These are phyloP conservation scores for Triplophysa siluroides DNA, from an alignment of 2,113 vertebrate species.

Conservation along the genomic window DNA sequence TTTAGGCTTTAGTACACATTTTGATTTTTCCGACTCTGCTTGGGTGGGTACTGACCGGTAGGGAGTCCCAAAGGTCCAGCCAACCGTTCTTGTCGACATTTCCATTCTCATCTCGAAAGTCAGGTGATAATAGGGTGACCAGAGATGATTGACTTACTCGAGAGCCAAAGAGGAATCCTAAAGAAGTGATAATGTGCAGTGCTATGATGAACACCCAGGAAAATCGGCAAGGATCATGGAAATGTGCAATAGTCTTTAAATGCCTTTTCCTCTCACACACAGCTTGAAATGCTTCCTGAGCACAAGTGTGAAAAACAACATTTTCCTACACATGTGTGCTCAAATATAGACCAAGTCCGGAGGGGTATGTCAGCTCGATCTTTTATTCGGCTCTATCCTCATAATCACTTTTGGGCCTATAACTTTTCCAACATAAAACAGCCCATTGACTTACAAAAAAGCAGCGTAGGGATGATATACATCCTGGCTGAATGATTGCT, in stretches of 20 bases:
- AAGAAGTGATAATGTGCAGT: conserved; percentile 59
- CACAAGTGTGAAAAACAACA: conserved; percentile 41
- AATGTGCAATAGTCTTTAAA: conserved; percentile 44
- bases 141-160: too few species aligned
- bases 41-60: background rate
- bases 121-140: too few species aligned
- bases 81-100: background rate
- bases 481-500: conserved; percentile 63
- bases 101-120: background rate
- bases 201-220: conserved; percentile 41
- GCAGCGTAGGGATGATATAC: conserved; percentile 63
- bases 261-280: conserved; percentile 43
- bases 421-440: background rate
- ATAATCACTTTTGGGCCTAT: conserved; percentile 18
- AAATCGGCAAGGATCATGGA: background rate
- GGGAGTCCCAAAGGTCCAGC: background rate
- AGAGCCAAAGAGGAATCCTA: conserved; percentile 6
- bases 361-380: background rate
- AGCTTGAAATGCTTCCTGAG: conserved; percentile 32
- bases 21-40: too few species aligned
- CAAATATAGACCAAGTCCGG: conserved; percentile 7
- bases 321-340: background rate
- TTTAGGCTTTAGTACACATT: background rate
- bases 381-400: background rate
- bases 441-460: conserved; percentile 51